A percentile compares a stretch with the other conserved stretches of the same genome.
These are phyloP conservation scores for Sphaerodactylus townsendi DNA, from an alignment of 2,113 vertebrate genomes.

Conservation along the genomic window DNA sequence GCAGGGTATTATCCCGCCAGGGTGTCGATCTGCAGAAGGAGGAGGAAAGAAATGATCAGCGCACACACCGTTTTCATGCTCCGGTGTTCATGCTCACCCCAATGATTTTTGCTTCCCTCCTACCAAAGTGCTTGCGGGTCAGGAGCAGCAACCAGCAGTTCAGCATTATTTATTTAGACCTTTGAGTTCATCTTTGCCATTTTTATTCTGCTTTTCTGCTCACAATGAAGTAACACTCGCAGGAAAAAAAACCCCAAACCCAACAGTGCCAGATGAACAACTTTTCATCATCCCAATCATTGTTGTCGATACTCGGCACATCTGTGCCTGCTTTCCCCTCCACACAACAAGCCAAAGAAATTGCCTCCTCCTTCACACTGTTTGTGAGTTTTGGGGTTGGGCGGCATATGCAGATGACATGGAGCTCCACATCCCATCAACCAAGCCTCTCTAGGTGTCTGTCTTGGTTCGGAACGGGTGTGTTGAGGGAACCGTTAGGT, in stretches of 20 bases:
- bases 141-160: background rate
- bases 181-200: background rate
- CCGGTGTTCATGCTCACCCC: background rate
- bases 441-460: too few species aligned
- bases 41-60: background rate
- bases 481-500: too few species aligned
- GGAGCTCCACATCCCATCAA: too few species aligned
- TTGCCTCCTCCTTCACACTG: too few species aligned
- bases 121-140: background rate
- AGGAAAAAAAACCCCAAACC: background rate
- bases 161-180: background rate
- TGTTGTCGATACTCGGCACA: too few species aligned
- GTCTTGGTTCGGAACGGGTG: too few species aligned
- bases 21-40: conserved; percentile 86
- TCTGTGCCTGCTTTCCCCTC: too few species aligned
- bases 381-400: too few species aligned
- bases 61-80: background rate
- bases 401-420: too few species aligned
- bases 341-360: too few species aligned
- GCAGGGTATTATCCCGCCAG: conserved; percentile 93
- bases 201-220: background rate
- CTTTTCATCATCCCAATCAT: background rate
- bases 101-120: background rate
- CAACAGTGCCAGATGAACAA: background rate
- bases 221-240: background rate